phyloP scores from a whole-genome alignment of 2,888 invertebrate genomes.

The Hirtodrosophila histrioides region DNA sequence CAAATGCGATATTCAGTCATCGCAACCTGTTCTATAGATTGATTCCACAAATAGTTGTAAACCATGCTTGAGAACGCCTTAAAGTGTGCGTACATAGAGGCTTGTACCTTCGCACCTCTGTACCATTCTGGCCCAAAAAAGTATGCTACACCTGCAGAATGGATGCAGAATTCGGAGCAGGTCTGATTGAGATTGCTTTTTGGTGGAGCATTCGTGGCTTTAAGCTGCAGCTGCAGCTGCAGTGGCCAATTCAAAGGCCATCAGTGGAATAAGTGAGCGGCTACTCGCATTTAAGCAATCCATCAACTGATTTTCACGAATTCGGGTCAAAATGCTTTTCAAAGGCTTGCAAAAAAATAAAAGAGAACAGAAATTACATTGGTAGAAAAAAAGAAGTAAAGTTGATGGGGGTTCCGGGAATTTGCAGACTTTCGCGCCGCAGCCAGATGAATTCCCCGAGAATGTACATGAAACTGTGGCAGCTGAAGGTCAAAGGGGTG shows the following conservation, averaged over 20 bases:
- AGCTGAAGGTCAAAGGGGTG: constrained; percentile 67
- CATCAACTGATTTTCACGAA: constrained; percentile 42
- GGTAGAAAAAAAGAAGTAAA: constrained; percentile 4
- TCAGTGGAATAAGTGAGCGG: constrained; percentile 13
- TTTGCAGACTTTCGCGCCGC: constrained; percentile 3
- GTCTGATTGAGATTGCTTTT: too few species aligned
- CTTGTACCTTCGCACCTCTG: too few species aligned
- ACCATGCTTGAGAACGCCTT: too few species aligned
- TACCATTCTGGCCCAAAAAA: too few species aligned
- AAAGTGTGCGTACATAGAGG: too few species aligned
- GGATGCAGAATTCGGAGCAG: too few species aligned
- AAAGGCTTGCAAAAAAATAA: constrained; percentile 1
- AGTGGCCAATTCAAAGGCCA: constrained; percentile 17
- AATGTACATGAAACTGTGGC: constrained; percentile 58
- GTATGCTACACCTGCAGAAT: too few species aligned
- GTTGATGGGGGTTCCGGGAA: not conserved
- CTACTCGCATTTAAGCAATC: constrained; percentile 30
- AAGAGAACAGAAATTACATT: constrained; percentile 3
- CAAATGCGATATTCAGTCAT: too few species aligned
- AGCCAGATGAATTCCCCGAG: constrained; percentile 37
- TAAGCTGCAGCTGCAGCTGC: constrained; percentile 17
- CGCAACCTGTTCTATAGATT: too few species aligned
- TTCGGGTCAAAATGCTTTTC: constrained; percentile 52
- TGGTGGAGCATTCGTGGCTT: not conserved
- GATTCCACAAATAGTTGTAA: too few species aligned